Evolutionary conservation across 2,797 vertebrate genomes (phyloP).

Genomic region (Crenuchus spilurus): DNA sequence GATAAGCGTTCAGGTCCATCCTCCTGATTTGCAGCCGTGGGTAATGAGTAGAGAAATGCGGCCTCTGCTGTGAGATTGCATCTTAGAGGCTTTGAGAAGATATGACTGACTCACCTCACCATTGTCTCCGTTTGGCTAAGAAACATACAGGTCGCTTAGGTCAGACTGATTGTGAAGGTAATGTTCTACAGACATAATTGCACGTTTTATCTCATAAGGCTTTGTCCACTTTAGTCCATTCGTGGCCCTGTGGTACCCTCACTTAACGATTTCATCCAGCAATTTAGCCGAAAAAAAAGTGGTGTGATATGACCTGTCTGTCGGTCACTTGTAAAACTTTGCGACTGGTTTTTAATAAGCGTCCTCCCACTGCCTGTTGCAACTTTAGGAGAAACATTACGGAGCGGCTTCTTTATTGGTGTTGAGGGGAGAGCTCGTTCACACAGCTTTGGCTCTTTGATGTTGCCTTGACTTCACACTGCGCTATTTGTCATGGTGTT

Average conservation of each 20-base stretch:
- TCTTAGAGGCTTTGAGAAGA: slow-evolving; percentile 7
- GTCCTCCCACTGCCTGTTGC: slow-evolving; percentile 13
- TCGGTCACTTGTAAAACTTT: slow-evolving; percentile 61
- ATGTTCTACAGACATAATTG: slow-evolving; percentile 33
- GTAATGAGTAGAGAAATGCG: slow-evolving; percentile 53
- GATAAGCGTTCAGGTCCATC: slow-evolving; percentile 51
- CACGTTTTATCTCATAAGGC: slow-evolving; percentile 30
- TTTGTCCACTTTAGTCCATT: slow-evolving; percentile 42
- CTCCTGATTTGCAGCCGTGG: slow-evolving; percentile 58
- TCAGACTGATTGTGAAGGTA: slow-evolving; percentile 31
- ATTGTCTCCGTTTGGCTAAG: slow-evolving; percentile 13
- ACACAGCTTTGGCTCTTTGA: slow-evolving; percentile 31
- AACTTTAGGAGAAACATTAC: background rate
- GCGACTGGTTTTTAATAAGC: slow-evolving; percentile 60
- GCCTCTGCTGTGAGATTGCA: slow-evolving; percentile 27
- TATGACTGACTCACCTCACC: slow-evolving; percentile 18
- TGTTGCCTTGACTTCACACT: slow-evolving; percentile 34
- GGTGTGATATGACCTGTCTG: slow-evolving; percentile 56
- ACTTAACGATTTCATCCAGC: slow-evolving; percentile 47
- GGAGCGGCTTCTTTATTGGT: slow-evolving; percentile 19
- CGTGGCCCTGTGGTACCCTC: slow-evolving; percentile 54
- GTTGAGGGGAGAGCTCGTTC: slow-evolving; percentile 51
- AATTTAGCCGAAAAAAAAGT: slow-evolving; percentile 58
- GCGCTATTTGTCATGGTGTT: slow-evolving; percentile 44
- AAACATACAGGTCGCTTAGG: slow-evolving; percentile 30